These are phyloP conservation scores for Mylabris sibirica DNA, from an alignment of 2,888 invertebrate species.

Conservation along the genomic window DNA sequence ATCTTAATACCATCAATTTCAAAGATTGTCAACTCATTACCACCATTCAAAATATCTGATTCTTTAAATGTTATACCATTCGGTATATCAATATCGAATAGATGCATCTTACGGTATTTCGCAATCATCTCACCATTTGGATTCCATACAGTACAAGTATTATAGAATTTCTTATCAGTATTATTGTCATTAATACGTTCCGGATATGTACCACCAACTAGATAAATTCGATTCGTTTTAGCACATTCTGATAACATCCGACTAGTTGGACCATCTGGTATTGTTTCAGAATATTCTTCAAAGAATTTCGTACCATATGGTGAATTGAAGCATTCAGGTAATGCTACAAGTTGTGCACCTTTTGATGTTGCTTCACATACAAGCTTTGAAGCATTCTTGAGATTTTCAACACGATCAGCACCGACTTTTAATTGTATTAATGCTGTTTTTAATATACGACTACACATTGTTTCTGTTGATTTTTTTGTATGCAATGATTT, in stretches of 20 bases:
- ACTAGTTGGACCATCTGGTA: constrained; percentile 82
- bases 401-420: constrained; percentile 76
- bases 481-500: background rate
- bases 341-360: constrained; percentile 70
- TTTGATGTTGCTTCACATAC: constrained; percentile 73
- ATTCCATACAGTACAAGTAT: constrained; percentile 89
- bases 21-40: constrained; percentile 77
- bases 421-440: constrained; percentile 84
- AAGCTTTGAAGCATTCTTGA: constrained; percentile 74
- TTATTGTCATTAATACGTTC: constrained; percentile 70
- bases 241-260: constrained; percentile 77
- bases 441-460: constrained; percentile 65
- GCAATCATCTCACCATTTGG: constrained; percentile 79
- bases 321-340: constrained; percentile 94
- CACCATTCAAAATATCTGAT: constrained; percentile 82
- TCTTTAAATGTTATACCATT: constrained; percentile 93
- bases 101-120: constrained; percentile 88
- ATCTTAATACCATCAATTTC: constrained; percentile 75
- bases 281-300: constrained; percentile 76
- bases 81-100: constrained; percentile 96
- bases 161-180: constrained; percentile 68
- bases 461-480: constrained; percentile 15
- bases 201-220: constrained; percentile 92
- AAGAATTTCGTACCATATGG: constrained; percentile 91
- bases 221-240: constrained; percentile 75